phyloP scores from a whole-genome alignment of 2,797 vertebrate genomes.

The Diplodus puntazzo region DNA sequence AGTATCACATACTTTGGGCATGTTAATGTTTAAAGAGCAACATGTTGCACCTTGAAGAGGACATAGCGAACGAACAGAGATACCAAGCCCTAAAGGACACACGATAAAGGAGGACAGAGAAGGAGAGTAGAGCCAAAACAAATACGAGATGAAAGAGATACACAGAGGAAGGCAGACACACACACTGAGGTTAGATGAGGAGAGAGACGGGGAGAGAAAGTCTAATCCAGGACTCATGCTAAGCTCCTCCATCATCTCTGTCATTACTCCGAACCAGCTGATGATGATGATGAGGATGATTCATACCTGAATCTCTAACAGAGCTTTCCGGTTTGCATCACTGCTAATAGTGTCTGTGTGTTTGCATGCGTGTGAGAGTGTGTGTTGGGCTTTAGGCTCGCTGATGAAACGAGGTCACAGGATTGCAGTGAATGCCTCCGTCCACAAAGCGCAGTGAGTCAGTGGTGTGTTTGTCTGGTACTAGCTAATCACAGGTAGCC shows the following conservation, averaged over 20 bases:
- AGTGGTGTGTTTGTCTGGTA: conserved; percentile 56
- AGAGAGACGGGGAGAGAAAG: conserved; percentile 36
- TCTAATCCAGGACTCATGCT: conserved; percentile 58
- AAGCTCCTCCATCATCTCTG: conserved; percentile 68
- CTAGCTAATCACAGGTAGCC: conserved; percentile 61
- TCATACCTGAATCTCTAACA: conserved; percentile 62
- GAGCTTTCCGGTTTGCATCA: conserved; percentile 63
- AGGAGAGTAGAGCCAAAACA: conserved; percentile 20
- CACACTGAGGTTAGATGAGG: conserved; percentile 16
- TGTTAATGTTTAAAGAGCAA: neutral
- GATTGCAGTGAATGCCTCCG: conserved; percentile 39
- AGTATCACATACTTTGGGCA: neutral
- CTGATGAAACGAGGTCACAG: conserved; percentile 61
- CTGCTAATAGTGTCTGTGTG: conserved; percentile 31
- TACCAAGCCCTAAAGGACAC: neutral
- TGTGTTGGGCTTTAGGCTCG: conserved; percentile 30
- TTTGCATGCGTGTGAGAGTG: neutral
- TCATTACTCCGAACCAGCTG: conserved; percentile 64
- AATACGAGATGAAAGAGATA: conserved; percentile 25
- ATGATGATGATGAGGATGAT: conserved; percentile 60
- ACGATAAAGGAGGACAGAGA: neutral
- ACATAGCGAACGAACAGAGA: neutral
- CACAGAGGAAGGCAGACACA: conserved; percentile 17
- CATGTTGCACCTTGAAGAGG: neutral
- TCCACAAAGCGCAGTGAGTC: conserved; percentile 56